These are phyloP conservation scores for Hippocampus comes DNA, from an alignment of 2,113 vertebrate genomes.

Conservation along the genomic window DNA sequence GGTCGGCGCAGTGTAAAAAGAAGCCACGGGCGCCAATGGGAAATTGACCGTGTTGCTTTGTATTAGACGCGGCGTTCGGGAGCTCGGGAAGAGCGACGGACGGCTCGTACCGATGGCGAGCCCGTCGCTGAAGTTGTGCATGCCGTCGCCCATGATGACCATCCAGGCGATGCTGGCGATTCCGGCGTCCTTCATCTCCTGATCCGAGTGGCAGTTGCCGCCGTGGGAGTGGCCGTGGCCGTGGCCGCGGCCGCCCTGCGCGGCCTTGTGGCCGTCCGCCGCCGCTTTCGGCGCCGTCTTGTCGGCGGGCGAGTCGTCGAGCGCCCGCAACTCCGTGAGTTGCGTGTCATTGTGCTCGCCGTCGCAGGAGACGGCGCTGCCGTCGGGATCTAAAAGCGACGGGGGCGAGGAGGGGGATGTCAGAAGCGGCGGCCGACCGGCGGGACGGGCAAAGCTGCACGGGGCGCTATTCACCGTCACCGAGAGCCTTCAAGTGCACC, in stretches of 20 bases:
- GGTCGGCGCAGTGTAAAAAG: too few relatives aligned
- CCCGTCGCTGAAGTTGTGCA: slow-evolving; percentile 99
- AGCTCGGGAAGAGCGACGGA: too few relatives aligned
- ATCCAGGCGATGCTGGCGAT: slow-evolving; percentile 99
- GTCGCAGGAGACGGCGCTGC: slow-evolving; percentile 75
- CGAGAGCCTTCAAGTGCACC: slow-evolving; percentile 89
- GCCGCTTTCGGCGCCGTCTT: slow-evolving; percentile 70
- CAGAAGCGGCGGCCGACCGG: background rate
- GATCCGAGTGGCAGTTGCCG: slow-evolving; percentile 92
- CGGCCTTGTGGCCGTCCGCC: slow-evolving; percentile 42
- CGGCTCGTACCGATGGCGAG: slow-evolving; percentile 86
- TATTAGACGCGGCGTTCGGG: too few relatives aligned
- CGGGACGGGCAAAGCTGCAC: background rate
- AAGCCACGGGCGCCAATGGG: too few relatives aligned
- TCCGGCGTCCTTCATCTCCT: slow-evolving; percentile 93
- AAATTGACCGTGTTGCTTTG: too few relatives aligned
- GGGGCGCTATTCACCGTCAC: slow-evolving; percentile 52
- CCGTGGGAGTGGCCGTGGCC: slow-evolving; percentile 85
- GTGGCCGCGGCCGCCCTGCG: slow-evolving; percentile 73
- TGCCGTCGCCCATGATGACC: slow-evolving; percentile 99
- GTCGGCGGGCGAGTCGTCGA: slow-evolving; percentile 81
- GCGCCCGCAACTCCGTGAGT: slow-evolving; percentile 79
- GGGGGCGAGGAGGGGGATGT: background rate
- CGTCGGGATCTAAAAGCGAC: slow-evolving; percentile 73
- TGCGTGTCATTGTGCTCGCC: slow-evolving; percentile 84